These are phyloP conservation scores for Phengaris arion DNA, from an alignment of 2,888 invertebrate genomes.

Conservation along the genomic window DNA sequence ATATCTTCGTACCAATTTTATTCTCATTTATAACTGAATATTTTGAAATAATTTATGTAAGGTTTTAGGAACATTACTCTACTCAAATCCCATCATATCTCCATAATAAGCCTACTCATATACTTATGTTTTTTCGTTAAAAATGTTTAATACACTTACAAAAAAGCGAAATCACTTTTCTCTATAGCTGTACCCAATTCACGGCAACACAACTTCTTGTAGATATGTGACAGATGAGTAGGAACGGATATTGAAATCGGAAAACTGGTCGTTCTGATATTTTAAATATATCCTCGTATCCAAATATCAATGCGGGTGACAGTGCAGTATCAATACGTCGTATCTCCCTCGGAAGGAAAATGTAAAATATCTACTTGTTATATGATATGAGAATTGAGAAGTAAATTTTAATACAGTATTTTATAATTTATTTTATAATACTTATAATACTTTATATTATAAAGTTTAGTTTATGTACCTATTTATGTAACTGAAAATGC, in stretches of 20 bases:
- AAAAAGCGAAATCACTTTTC: slow-evolving; percentile 10
- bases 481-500: too few species aligned
- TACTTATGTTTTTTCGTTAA: not conserved
- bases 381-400: not conserved
- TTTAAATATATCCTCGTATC: slow-evolving; percentile 31
- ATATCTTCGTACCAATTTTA: not conserved
- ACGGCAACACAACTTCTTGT: slow-evolving; percentile 22
- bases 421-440: too few species aligned
- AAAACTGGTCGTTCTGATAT: slow-evolving; percentile 34
- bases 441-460: too few species aligned
- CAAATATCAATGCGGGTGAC: not conserved
- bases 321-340: not conserved
- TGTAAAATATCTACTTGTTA: not conserved
- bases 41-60: not conserved
- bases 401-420: too few species aligned
- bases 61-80: not conserved
- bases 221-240: slow-evolving; percentile 37
- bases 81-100: too few species aligned
- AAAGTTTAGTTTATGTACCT: too few species aligned
- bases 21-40: not conserved
- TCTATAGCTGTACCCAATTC: slow-evolving; percentile 15
- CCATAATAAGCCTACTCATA: not conserved
- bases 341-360: not conserved
- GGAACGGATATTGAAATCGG: slow-evolving; percentile 39
- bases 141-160: not conserved